Evolutionary conservation across 2,797 vertebrate species (phyloP), one percentile per base, ranked within the genome.

Genomic region (Lepilemur septentrionalis): DNA sequence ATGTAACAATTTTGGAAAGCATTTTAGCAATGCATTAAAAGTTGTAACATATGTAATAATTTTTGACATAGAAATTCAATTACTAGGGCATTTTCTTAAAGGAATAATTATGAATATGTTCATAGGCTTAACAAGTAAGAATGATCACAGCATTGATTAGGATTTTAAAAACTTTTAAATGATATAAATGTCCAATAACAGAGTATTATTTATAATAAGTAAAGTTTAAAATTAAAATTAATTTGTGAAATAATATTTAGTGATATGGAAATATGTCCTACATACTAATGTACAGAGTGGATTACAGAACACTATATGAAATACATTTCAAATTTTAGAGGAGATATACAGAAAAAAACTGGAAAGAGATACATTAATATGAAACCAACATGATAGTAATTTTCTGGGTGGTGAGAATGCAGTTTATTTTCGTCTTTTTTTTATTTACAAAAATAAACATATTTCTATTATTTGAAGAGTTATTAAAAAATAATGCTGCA

Each of bases 251-350:
- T 83, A 81, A 84, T 50, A 75, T 80, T 94, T 83, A 92, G 17
- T 57, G 38, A 92, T 87, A 72, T 28, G 18, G 22, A 89, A 93
- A 75, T 59, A 76, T 75, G 1, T 73, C 38, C 23, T 91, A 13
- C 22, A 50, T 4, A 38, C 32, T 82, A 86, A 63, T 48, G 48
- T 70, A 48, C 14, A 50, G 43, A 91, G 48, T 76, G 25, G 25
- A 59, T 59, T 17, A 35, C 17, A 48, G 48, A 83, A 48, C 12
- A 15, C 32, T 65, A n/a, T 17, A 25, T 67, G 81, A 32, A 81
- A 81, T 32, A 3, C 35, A 76, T 92, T 94, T 91, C 20, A 82
- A 65, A 82, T 86, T 95, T 94, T 85, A 78, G n/a, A 86, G 70
- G 52, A 8, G 50, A 32, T 17, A 70, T 67, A 69, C 9, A 91